phyloP scores from a whole-genome alignment of 2,888 invertebrate species.

The Lepidochitona cinerea region DNA sequence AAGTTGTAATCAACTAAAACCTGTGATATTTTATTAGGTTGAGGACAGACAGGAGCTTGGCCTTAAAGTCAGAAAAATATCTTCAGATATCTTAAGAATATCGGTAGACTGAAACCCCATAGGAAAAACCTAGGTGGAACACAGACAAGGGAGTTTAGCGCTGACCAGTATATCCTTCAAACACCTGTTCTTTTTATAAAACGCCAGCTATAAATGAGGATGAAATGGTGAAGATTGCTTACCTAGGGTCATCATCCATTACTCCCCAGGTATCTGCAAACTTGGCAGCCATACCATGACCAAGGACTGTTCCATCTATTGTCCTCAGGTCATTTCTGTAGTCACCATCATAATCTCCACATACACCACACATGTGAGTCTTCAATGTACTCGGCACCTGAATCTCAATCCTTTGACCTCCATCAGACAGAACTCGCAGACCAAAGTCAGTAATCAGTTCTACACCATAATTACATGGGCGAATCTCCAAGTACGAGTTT shows the following conservation, averaged over 20 bases:
- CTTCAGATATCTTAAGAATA: no score
- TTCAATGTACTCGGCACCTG: neutral
- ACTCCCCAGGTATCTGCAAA: neutral
- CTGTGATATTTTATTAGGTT: no score
- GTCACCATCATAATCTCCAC: slow-evolving; percentile 14
- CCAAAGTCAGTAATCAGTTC: slow-evolving; percentile 14
- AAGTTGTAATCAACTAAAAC: no score
- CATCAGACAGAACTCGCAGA: slow-evolving; percentile 9
- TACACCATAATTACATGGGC: neutral
- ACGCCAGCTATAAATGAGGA: no score
- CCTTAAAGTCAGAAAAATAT: no score
- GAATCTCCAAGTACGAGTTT: neutral
- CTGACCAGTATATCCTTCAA: no score
- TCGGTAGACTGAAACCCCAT: no score
- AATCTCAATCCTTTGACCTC: neutral
- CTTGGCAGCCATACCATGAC: neutral
- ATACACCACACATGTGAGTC: slow-evolving; percentile 11
- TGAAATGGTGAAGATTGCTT: no score
- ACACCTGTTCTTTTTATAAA: no score
- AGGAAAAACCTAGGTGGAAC: no score
- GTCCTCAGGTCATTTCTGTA: neutral
- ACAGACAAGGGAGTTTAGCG: no score
- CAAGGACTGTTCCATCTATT: neutral
- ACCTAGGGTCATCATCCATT: neutral
- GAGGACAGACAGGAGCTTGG: no score